Percentiles rank a stretch among this genome's conserved stretches.
Evolutionary conservation across 2,797 vertebrate genomes (phyloP).

Genomic region (Acanthornis magna): DNA sequence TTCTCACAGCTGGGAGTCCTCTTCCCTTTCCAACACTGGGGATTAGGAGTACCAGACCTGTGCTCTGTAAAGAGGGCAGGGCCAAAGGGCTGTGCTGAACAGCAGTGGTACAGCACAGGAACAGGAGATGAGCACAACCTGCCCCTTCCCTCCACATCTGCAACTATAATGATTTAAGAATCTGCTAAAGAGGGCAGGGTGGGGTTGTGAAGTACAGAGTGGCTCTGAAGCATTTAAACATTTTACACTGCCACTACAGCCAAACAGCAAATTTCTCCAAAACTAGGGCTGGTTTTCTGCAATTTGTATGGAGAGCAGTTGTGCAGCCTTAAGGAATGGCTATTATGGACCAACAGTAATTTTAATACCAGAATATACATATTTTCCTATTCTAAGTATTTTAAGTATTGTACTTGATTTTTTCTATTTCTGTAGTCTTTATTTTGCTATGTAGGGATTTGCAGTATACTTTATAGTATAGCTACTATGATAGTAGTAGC

Average conservation of each 20-base stretch:
- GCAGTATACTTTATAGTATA: neutral
- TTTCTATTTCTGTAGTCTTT: neutral
- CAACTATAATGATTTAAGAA: neutral
- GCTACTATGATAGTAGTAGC: neutral
- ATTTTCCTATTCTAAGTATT: neutral
- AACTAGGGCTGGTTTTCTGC: neutral
- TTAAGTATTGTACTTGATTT: neutral
- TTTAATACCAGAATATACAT: neutral
- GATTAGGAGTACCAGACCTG: neutral
- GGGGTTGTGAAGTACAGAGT: rapidly evolving
- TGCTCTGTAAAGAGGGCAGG: neutral
- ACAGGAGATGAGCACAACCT: neutral
- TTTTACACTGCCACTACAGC: neutral
- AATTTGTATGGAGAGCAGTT: neutral
- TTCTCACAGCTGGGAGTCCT: neutral
- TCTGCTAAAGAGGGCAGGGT: neutral
- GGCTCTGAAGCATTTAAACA: neutral
- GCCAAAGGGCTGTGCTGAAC: neutral
- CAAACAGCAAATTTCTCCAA: neutral
- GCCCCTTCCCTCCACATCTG: neutral
- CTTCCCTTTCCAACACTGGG: neutral
- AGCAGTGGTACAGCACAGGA: neutral
- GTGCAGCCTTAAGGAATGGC: neutral
- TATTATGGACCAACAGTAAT: neutral
- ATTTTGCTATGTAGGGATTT: neutral